Conservation (phyloP, 2,888 invertebrate species). For the Caradrina kadenii region DNA sequence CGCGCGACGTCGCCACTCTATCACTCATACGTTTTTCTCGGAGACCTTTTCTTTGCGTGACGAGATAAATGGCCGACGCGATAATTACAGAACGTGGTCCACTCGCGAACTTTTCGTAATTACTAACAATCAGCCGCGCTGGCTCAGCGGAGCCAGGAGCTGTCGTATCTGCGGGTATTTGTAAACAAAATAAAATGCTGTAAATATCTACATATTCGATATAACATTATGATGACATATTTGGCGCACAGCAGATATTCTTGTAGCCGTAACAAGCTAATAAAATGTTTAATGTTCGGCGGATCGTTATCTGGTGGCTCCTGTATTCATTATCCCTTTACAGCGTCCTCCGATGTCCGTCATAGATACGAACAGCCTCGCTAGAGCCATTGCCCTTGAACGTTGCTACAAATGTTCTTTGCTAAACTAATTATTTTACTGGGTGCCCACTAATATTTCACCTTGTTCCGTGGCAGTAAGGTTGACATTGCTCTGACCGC, state of each 20-base stretch:
- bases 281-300: conserved; percentile 5
- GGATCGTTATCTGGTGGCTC: conserved; percentile 29
- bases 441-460: conserved; percentile 7
- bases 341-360: conserved; percentile 37
- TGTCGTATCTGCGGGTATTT: not conserved
- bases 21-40: not conserved
- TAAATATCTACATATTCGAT: not conserved
- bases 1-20: not conserved
- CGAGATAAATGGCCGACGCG: conserved; percentile 23
- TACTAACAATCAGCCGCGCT: not conserved
- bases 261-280: conserved; percentile 9
- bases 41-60: conserved; percentile 7
- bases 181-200: conserved; percentile 3
- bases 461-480: conserved; percentile 26
- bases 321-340: conserved; percentile 45
- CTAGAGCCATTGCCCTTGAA: conserved; percentile 62
- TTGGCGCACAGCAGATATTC: conserved; percentile 4
- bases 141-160: not conserved
- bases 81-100: not conserved
- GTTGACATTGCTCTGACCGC: conserved; percentile 12
- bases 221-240: conserved; percentile 22
- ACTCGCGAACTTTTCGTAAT: not conserved
- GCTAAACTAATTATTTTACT: conserved; percentile 51
- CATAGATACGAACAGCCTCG: conserved; percentile 50
- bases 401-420: conserved; percentile 44